Evolutionary conservation across 2,888 invertebrate species (phyloP), one percentile per base, ranked within the genome.

Genomic region (Macrophya annulata): DNA sequence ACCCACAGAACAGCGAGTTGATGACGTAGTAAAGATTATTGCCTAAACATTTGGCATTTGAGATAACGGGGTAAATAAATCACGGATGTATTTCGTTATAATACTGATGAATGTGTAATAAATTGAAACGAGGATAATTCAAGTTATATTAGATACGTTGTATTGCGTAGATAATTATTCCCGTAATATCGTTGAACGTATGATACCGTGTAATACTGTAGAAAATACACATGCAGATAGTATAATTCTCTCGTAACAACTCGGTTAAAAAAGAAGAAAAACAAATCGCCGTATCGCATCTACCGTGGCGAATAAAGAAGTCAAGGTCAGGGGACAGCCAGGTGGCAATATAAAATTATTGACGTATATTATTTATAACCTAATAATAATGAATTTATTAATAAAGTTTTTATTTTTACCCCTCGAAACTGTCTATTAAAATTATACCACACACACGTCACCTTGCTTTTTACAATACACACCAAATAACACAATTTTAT

Each of bases 291-390:
- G 82, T 85, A 17, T 71, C 40, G 62, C n/a, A n/a, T 83, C 45
- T 85, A 72, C 51, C 85, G 31, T 48, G 62, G 85, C 25, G 62
- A 48, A 77, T 84, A 85, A 86, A 86, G 86, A 68, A 84, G 87
- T 87, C 90, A 90, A 90, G 90, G 90, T 90, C 90, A 89, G 83
- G 83, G 85, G 68, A 84, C n/a, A 74, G 86, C 84, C 83, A 83
- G 83, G 83, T 83, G 83, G 83, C 45, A 71, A 40, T 37, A 68
- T 72, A 40, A 40, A 72, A 79, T 79, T 37, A 25, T 79, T 43
- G 62, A 65, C 9, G 59, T 79, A 31, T 25, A 79, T 77, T 43
- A 21, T 74, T 74, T 5, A 43, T 51, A 31, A 31, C 31, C 31
- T 31, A 31, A 31, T 31, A 31, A 31, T 68, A 51, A 55, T 77